phyloP scores from a whole-genome alignment of 2,797 vertebrate genomes.

The Protonibea diacanthus region DNA sequence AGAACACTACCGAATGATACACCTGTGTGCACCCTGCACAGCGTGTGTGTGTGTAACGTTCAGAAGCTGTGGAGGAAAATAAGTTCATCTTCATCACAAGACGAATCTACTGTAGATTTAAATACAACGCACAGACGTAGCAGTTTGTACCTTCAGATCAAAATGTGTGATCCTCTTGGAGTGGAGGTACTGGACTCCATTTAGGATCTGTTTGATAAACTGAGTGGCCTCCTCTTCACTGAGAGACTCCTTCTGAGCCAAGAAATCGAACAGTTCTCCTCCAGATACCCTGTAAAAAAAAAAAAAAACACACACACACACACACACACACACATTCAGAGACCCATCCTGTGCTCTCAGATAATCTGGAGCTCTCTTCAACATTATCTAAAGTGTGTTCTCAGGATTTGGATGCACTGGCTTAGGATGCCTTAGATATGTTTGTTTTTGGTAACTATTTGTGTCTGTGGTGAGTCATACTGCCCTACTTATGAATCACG shows the following conservation, averaged over 20 bases:
- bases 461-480: slow-evolving; percentile 1
- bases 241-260: slow-evolving; percentile 96
- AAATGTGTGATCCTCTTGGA: slow-evolving; percentile 95
- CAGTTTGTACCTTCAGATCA: slow-evolving; percentile 92
- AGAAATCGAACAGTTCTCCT: slow-evolving; percentile 94
- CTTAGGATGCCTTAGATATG: slow-evolving; percentile 54
- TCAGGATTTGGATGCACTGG: slow-evolving; percentile 39
- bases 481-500: slow-evolving; percentile 19
- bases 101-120: slow-evolving; percentile 7
- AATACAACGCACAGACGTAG: background rate
- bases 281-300: slow-evolving; percentile 91
- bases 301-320: slow-evolving; percentile 61
- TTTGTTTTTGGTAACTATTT: slow-evolving; percentile 35
- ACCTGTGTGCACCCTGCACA: too few relatives aligned
- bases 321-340: slow-evolving; percentile 29
- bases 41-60: background rate
- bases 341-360: slow-evolving; percentile 24
- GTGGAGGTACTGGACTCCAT: slow-evolving; percentile 95
- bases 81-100: background rate
- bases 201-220: slow-evolving; percentile 98
- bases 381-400: slow-evolving; percentile 59
- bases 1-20: too few relatives aligned
- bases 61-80: background rate
- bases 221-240: slow-evolving; percentile 97
- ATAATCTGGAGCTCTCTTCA: slow-evolving; percentile 44